Evolutionary conservation across 35 echinoderm and acorn worm genomes (phyloP).

Genomic region (Lytechinus variegatus): DNA sequence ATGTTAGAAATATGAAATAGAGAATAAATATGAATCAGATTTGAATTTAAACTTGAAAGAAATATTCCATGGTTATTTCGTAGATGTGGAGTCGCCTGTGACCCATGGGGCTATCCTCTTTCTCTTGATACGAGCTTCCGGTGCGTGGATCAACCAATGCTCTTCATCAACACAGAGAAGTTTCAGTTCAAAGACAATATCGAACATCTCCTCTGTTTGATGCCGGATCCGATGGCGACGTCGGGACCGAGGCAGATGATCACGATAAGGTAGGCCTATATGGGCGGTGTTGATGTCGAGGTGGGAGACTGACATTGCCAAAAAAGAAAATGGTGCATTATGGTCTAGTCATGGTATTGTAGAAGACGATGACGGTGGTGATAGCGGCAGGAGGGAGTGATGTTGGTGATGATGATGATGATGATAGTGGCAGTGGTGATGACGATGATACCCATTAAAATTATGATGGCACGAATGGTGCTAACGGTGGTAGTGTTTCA

Average conservation of each 20-base stretch:
- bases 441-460: too few relatives aligned
- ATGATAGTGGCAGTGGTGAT: neutral
- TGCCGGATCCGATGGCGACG: slow-evolving; percentile 59
- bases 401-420: neutral
- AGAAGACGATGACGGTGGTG: too few relatives aligned
- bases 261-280: slow-evolving; percentile 68
- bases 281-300: neutral
- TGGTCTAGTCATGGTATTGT: too few relatives aligned
- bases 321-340: too few relatives aligned
- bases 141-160: slow-evolving; percentile 68
- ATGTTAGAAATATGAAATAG: too few relatives aligned
- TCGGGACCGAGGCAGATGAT: slow-evolving; percentile 80
- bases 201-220: slow-evolving; percentile 54
- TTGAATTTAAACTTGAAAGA: neutral
- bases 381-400: too few relatives aligned
- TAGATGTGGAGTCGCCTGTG: slow-evolving; percentile 77
- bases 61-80: neutral
- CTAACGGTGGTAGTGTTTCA: too few relatives aligned
- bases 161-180: slow-evolving; percentile 88
- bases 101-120: slow-evolving; percentile 83
- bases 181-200: slow-evolving; percentile 91
- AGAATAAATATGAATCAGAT: neutral
- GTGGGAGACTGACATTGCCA: too few relatives aligned
- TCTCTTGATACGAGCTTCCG: slow-evolving; percentile 32
- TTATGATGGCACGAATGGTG: too few relatives aligned